Percentiles rank a stretch among this genome's conserved stretches.
phyloP scores from a whole-genome alignment of 1,140 invertebrate species.

The Pinna nobilis region DNA sequence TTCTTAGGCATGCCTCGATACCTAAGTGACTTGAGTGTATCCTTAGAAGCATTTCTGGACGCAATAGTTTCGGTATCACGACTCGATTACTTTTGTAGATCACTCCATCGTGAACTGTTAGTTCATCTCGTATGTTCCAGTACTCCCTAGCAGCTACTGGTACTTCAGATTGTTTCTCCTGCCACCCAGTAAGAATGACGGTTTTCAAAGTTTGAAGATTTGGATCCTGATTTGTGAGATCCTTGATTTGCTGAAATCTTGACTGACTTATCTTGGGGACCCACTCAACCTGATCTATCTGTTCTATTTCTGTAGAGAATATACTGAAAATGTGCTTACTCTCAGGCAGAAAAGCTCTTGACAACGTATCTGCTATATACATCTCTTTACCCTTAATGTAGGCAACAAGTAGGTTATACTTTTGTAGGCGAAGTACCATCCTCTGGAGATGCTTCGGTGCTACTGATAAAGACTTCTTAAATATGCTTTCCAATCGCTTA shows the following conservation, averaged over 20 bases:
- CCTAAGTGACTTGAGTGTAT: slow-evolving; percentile 26
- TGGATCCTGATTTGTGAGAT: not conserved
- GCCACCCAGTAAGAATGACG: slow-evolving; percentile 30
- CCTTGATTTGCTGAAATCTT: slow-evolving; percentile 10
- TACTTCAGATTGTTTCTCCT: not conserved
- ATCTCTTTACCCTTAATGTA: not conserved
- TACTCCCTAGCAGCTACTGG: not conserved
- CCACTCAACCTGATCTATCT: not conserved
- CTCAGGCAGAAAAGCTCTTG: slow-evolving; percentile 47
- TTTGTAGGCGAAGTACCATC: slow-evolving; percentile 31
- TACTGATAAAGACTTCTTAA: slow-evolving; percentile 34
- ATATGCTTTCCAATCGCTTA: slow-evolving; percentile 42
- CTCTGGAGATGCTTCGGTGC: slow-evolving; percentile 47
- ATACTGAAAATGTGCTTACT: slow-evolving; percentile 52
- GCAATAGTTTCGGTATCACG: slow-evolving; percentile 16
- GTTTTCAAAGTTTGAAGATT: slow-evolving; percentile 10
- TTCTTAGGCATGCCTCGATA: slow-evolving; percentile 31
- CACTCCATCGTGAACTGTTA: slow-evolving; percentile 42
- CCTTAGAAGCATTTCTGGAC: not conserved
- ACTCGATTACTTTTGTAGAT: slow-evolving; percentile 37
- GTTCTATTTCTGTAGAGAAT: not conserved
- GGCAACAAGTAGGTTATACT: not conserved
- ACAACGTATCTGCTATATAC: not conserved
- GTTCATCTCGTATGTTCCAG: slow-evolving; percentile 34
- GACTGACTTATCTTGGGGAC: not conserved